Conservation (phyloP, 2,113 vertebrate genomes). For the Struthidea cinerea region DNA sequence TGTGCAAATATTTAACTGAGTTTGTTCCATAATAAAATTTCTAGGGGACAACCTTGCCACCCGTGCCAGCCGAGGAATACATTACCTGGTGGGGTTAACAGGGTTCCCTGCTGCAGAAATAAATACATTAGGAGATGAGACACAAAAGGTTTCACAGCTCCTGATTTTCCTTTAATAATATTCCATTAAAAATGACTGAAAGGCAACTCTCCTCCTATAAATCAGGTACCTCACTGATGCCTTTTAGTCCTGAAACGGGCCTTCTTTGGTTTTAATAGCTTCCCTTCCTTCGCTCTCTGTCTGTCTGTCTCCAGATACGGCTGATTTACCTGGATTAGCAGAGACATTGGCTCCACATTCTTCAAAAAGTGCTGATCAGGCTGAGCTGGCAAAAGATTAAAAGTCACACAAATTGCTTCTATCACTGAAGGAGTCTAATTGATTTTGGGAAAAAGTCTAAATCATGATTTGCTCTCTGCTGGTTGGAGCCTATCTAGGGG, state of each 20-base stretch:
- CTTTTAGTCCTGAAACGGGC: constrained; percentile 30
- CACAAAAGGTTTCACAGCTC: constrained; percentile 69
- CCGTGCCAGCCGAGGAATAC: constrained; percentile 63
- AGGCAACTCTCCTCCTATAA: constrained; percentile 57
- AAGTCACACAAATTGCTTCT: constrained; percentile 67
- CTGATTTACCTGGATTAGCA: constrained; percentile 72
- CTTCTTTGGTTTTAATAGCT: constrained; percentile 60
- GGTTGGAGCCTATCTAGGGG: not conserved
- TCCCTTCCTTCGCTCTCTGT: constrained; percentile 40
- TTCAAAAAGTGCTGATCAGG: constrained; percentile 52
- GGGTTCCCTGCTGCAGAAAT: constrained; percentile 69
- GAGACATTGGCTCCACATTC: constrained; percentile 45
- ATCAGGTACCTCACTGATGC: constrained; percentile 40
- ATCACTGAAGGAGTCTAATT: constrained; percentile 42
- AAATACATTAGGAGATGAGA: constrained; percentile 74
- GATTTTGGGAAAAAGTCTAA: not conserved
- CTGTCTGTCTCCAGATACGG: constrained; percentile 59
- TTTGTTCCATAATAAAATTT: constrained; percentile 70
- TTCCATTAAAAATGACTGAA: constrained; percentile 73
- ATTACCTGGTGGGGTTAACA: constrained; percentile 73
- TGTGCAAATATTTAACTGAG: constrained; percentile 73
- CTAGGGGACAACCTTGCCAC: constrained; percentile 69
- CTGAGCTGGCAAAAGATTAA: constrained; percentile 61
- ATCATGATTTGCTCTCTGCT: not conserved
- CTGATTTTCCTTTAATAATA: constrained; percentile 73